Base-by-base conservation (phyloP, 2,888 invertebrate species). In the Crematogaster levior region DNA sequence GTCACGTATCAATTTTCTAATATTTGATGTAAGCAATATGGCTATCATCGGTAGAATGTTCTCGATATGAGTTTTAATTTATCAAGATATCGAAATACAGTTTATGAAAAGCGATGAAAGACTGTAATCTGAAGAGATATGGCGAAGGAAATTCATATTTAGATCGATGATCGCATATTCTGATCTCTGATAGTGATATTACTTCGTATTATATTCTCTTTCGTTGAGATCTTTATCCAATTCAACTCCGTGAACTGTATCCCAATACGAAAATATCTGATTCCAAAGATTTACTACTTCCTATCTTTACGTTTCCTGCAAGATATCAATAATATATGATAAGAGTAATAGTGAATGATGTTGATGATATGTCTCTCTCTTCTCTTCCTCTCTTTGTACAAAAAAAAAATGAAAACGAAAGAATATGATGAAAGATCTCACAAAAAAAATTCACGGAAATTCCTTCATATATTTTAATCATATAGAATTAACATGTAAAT, bases 261-360 rank as follows among this genome's bases (percentile, higher is more conserved):
- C 83, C 48, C 74, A 82, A 86, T 83, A 81, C 70, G 37, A 43
- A 75, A 73, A 48, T 88, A 73, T 88, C 82, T 61, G 73, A 58
- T 77, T 79, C 48, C 74, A 70, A 80, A 73, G 85, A 87, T 87
- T 88, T 83, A 84, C 82, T 81, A 37, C 48, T 30, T 73, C n/a
- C 58, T 58, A 65, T 72, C 80, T 80, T 84, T 81, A 83, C 24
- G 77, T 24, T 18, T 7, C 12, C 24, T 27, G 0, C 65, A n/a
- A 63, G 40, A 65, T 51, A 65, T 15, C n/a, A 51, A 75, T 63
- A 27, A 43, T 30, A 66, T 60, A 15, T 56, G 48, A 77, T 83
- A 30, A 51, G 9, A 48, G 18, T 61, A 34, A 34, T 48, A 2
- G 60, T 10, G 51, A 63, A 40, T 51, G 27, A 51, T 51, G 10